Evolutionary conservation across 2,888 invertebrate genomes (phyloP).

Genomic region (Himalopsyche anomala): DNA sequence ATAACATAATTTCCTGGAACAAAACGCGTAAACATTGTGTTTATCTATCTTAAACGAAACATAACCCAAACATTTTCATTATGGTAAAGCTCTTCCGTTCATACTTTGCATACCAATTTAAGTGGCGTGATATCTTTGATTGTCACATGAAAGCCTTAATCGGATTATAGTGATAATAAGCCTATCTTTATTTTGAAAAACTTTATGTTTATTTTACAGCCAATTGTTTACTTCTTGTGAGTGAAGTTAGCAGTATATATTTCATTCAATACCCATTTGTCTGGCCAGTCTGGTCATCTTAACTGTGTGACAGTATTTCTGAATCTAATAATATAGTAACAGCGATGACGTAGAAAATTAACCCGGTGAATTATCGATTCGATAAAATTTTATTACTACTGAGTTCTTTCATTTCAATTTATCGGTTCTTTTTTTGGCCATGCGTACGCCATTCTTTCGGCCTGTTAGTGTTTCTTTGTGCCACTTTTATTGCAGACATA

Average conservation of each 20-base stretch:
- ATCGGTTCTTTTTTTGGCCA: neutral
- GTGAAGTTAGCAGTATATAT: too few species aligned
- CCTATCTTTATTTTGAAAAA: neutral
- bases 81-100: neutral
- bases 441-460: neutral
- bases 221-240: neutral
- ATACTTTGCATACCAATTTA: neutral
- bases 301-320: neutral
- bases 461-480: too few species aligned
- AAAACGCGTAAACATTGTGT: neutral
- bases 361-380: neutral
- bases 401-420: constrained; percentile 24
- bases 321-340: neutral
- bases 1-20: too few species aligned
- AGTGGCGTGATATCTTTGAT: neutral
- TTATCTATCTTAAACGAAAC: neutral
- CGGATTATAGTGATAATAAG: neutral
- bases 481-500: too few species aligned
- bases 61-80: neutral
- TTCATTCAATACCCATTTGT: too few species aligned
- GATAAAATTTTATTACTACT: constrained; percentile 7
- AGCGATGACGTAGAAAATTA: constrained; percentile 4
- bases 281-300: too few species aligned
- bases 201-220: neutral
- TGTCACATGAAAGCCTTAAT: neutral